phyloP scores from a whole-genome alignment of 2,113 vertebrate genomes.

The Copsychus sechellarum region DNA sequence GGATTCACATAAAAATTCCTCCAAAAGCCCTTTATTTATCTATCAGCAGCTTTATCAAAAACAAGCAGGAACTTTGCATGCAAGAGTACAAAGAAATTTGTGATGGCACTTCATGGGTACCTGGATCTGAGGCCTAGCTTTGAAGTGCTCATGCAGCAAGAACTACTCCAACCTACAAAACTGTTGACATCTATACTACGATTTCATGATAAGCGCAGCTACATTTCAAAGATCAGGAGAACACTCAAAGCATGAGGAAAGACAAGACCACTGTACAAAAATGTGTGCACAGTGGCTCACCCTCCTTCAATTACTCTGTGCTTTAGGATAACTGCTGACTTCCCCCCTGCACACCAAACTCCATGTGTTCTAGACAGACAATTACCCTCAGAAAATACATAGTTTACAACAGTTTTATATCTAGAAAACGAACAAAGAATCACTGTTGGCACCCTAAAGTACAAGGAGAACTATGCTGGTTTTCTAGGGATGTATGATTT shows the following conservation, averaged over 20 bases:
- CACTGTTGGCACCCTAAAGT: neutral
- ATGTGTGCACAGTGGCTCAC: neutral
- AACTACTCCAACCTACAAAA: neutral
- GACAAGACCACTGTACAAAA: neutral
- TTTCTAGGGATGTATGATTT: neutral
- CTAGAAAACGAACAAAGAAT: neutral
- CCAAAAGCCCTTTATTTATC: neutral
- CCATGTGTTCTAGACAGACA: neutral
- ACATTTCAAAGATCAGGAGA: neutral
- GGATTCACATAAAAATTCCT: neutral
- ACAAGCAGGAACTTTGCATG: neutral
- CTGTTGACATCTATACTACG: fast-evolving
- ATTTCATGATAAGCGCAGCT: neutral
- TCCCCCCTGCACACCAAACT: neutral
- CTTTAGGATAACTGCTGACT: neutral
- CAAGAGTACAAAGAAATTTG: neutral
- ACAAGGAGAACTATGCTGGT: neutral
- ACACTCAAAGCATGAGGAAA: neutral
- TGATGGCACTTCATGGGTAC: neutral
- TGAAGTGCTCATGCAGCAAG: neutral
- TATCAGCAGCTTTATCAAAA: neutral
- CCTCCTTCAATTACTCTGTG: neutral
- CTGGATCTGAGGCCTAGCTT: neutral
- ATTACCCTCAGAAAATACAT: neutral
- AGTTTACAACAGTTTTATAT: neutral